Evolutionary conservation across 2,888 invertebrate genomes (phyloP).

Genomic region (Drosophila siamana): DNA sequence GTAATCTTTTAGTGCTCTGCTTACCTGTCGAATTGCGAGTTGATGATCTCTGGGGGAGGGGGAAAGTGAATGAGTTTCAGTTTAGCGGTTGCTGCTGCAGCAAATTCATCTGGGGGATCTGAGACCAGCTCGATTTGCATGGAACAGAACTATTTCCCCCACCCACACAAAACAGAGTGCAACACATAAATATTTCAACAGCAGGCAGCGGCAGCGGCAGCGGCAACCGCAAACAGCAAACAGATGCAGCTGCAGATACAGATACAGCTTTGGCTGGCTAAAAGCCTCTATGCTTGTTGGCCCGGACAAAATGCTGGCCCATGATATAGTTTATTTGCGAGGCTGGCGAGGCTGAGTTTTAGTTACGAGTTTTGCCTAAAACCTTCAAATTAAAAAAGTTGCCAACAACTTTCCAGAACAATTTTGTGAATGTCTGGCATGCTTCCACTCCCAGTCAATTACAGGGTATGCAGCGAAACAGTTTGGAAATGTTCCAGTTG

Average conservation of each 20-base stretch:
- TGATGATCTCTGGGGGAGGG: not conserved
- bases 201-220: slow-evolving; percentile 9
- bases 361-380: not conserved
- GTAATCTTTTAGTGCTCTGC: slow-evolving; percentile 1
- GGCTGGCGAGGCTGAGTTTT: not conserved
- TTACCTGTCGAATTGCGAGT: slow-evolving; percentile 13
- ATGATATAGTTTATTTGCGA: not conserved
- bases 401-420: not conserved
- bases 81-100: not conserved
- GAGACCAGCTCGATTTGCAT: not conserved
- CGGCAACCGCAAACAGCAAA: slow-evolving; percentile 27
- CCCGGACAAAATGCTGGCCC: slow-evolving; percentile 4
- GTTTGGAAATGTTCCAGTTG: slow-evolving; percentile 13
- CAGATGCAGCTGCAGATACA: not conserved
- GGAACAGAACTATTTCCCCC: not conserved
- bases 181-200: slow-evolving; percentile 33
- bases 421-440: not conserved
- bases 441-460: not conserved
- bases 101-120: too few relatives aligned
- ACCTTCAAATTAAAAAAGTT: slow-evolving; percentile 15
- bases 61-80: not conserved
- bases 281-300: slow-evolving; percentile 1
- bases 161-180: slow-evolving; percentile 20
- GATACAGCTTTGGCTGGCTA: not conserved
- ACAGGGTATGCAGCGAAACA: slow-evolving; percentile 15